Percentiles rank a stretch among this genome's conserved stretches.
Conservation (phyloP, 2,888 invertebrate species). For the Busseola fusca region DNA sequence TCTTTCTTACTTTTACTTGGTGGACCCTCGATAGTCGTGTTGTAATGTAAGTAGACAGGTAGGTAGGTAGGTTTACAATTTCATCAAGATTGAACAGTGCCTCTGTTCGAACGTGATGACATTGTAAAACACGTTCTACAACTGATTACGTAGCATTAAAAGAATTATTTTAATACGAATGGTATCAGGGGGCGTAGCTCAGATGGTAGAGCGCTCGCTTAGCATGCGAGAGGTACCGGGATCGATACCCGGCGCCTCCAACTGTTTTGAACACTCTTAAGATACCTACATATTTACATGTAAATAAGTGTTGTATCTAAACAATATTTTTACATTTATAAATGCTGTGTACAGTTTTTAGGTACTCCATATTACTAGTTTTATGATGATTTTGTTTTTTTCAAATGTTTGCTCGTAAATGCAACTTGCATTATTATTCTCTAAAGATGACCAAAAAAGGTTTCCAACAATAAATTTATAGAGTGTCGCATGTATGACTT, state of each 20-base stretch:
- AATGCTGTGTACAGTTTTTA: neutral
- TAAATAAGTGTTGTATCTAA: neutral
- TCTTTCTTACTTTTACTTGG: neutral
- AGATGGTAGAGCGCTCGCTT: slow-evolving; percentile 86
- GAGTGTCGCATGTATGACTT: neutral
- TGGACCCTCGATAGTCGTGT: neutral
- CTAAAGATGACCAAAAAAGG: neutral
- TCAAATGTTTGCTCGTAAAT: neutral
- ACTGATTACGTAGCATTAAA: neutral
- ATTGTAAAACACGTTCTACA: slow-evolving; percentile 9
- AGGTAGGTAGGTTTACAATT: too few relatives aligned
- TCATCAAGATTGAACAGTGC: too few relatives aligned
- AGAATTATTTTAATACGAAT: neutral
- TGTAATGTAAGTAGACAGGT: too few relatives aligned
- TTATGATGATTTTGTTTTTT: neutral
- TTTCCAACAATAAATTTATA: neutral
- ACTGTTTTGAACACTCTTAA: neutral
- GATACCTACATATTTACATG: neutral
- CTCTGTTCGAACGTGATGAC: neutral
- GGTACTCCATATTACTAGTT: too few relatives aligned
- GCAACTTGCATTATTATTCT: neutral
- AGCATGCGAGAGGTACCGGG: slow-evolving; percentile 88
- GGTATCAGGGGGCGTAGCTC: slow-evolving; percentile 80
- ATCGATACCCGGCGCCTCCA: slow-evolving; percentile 83
- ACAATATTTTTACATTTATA: neutral